Conservation (phyloP, 1,140 invertebrate genomes). For the Papilio machaon region DNA sequence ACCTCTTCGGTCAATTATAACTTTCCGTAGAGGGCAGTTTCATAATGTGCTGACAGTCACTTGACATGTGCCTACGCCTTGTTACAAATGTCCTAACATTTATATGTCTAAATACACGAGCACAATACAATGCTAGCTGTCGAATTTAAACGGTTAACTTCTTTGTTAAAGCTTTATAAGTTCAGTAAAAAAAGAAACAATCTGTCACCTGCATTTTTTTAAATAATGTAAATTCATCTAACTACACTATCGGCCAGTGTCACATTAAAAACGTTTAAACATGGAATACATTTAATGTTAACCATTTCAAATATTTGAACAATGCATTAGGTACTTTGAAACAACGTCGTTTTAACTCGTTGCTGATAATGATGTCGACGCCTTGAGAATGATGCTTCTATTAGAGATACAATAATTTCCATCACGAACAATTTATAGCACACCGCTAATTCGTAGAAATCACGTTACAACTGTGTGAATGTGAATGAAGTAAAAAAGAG, state of each 20-base stretch:
- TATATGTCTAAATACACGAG: neutral
- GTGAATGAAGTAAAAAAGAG: constrained; percentile 35
- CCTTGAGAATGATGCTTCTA: constrained; percentile 67
- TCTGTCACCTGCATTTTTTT: too few species aligned
- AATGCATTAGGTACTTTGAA: constrained; percentile 2
- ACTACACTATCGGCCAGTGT: neutral
- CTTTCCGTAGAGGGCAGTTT: constrained; percentile 43
- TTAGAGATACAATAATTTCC: constrained; percentile 70
- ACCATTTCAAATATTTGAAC: neutral
- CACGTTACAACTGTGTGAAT: constrained; percentile 63
- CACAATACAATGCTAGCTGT: neutral
- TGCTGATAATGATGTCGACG: constrained; percentile 34
- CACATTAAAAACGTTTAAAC: neutral
- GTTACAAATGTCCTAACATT: neutral
- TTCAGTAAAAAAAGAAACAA: too few species aligned
- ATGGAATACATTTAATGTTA: neutral
- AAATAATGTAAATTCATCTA: too few species aligned
- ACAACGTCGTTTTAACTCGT: constrained; percentile 18
- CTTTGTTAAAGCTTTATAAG: too few species aligned
- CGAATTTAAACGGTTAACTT: neutral
- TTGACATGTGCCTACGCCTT: constrained; percentile 39
- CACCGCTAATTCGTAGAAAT: constrained; percentile 65
- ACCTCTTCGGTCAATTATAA: constrained; percentile 57
- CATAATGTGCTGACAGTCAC: constrained; percentile 42
- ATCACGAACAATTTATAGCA: constrained; percentile 62